Evolutionary conservation across 2,797 vertebrate species (phyloP), one percentile per base, ranked within the genome.

Genomic region (Enteromius paludinosus): DNA sequence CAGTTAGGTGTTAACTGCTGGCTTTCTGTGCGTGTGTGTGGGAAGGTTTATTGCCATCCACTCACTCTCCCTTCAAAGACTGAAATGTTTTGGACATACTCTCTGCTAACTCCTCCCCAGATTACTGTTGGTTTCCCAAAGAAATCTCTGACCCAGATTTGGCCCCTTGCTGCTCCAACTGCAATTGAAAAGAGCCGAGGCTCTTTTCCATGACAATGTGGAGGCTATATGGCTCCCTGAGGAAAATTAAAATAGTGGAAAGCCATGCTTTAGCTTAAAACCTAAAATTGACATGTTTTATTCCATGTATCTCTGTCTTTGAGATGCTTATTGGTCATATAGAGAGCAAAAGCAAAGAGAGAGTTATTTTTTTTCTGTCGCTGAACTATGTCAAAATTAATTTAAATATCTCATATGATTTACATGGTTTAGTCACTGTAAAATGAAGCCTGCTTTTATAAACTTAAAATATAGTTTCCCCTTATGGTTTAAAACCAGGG

Each of bases 11-110:
- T 49, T 33, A 23, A 64, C 72, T 18, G 30, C 41, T 18, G 41
- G n/a, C 38, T 70, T 52, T 61, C 59, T 84, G 28, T 80, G 71
- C 11, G 4, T 74, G 35, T 84, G 71, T 83, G 85, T 80, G 80
- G 80, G 70, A 61, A 64, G 43, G 45, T 71, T 68, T 86, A 56
- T 70, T 80, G 28, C 49, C 54, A 20, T 62, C 3, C 59, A 66
- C 30, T 84, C 59, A 66, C 30, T 84, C 35, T 82, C 62, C 35
- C 81, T 82, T 86, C 84, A 87, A 84, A 87, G 65, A 17, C 65
- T 68, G 33, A 68, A 14, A 33, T 35, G 72, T 64, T 76, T 82
- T 43, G 56, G 43, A 68, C 72, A 69, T 69, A 38, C 35, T 61
- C 35, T 76, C 52, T 17, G 43, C 9, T 59, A 38, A 20, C 43